A percentile compares a stretch with the other conserved stretches of the same genome.
phyloP scores from a whole-genome alignment of 1,140 invertebrate species.

The Copidosoma floridanum region DNA sequence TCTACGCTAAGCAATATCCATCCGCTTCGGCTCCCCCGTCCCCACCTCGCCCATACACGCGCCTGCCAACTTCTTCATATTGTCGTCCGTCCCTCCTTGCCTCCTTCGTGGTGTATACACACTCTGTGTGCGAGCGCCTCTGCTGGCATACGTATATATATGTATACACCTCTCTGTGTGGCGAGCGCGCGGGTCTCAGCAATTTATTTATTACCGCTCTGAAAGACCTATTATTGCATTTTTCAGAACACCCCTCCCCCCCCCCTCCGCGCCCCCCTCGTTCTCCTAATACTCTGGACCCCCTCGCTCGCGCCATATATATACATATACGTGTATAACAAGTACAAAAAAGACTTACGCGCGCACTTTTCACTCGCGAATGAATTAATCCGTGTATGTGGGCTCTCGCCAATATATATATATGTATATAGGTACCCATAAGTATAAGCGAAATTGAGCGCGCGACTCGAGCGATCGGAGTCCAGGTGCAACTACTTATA shows the following conservation, averaged over 20 bases:
- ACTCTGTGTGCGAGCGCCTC: constrained; percentile 41
- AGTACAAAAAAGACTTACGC: constrained; percentile 22
- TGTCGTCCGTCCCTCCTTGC: constrained; percentile 35
- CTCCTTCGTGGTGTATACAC: no score
- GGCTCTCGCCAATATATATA: no score
- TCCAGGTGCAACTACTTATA: no score
- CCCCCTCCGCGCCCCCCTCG: constrained; percentile 23
- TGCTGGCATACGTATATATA: neutral
- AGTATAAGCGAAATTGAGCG: no score
- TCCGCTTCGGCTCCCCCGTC: no score
- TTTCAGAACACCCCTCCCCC: constrained; percentile 43
- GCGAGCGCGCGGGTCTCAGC: constrained; percentile 43
- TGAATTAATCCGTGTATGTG: constrained; percentile 22
- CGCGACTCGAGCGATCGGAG: no score
- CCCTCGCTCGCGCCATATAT: constrained; percentile 26
- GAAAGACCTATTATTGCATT: constrained; percentile 53
- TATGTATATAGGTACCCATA: no score
- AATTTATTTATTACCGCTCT: constrained; percentile 58
- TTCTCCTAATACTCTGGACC: constrained; percentile 43
- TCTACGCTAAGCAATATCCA: constrained; percentile 55
- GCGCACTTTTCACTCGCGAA: constrained; percentile 14
- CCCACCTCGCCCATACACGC: constrained; percentile 42
- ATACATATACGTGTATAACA: neutral
- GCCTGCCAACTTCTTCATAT: constrained; percentile 53
- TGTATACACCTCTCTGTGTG: no score